Evolutionary conservation across 2,113 vertebrate genomes (phyloP).

Genomic region (Castor canadensis): DNA sequence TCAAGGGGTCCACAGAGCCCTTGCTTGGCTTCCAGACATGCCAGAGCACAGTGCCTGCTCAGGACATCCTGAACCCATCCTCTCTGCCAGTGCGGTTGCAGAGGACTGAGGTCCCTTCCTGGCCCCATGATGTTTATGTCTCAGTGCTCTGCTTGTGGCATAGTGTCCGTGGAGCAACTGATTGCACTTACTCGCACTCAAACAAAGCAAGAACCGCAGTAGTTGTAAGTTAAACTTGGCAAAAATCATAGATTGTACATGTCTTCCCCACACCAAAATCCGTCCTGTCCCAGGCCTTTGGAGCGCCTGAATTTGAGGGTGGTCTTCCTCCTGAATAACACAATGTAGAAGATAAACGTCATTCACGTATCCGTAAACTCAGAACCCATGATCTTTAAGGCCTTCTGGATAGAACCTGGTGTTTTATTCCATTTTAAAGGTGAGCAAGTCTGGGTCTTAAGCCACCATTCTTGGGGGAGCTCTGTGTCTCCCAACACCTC

Average conservation of each 20-base stretch:
- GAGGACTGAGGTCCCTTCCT: fast-evolving
- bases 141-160: fast-evolving
- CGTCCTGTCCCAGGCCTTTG: fast-evolving
- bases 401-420: background rate
- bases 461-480: fast-evolving
- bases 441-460: background rate
- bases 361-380: fast-evolving
- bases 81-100: fast-evolving
- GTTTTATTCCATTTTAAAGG: background rate
- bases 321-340: background rate
- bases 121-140: fast-evolving
- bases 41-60: background rate
- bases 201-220: background rate
- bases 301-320: background rate
- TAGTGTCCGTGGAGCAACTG: fast-evolving
- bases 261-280: background rate
- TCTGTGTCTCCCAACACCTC: background rate
- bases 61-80: fast-evolving
- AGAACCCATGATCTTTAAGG: fast-evolving
- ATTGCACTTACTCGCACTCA: background rate
- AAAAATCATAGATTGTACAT: background rate
- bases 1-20: fast-evolving
- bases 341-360: fast-evolving
- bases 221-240: fast-evolving
- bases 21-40: too few species aligned